Evolutionary conservation across 2,888 invertebrate genomes (phyloP).

Genomic region (Galeopsomyia nigrocyanea): DNA sequence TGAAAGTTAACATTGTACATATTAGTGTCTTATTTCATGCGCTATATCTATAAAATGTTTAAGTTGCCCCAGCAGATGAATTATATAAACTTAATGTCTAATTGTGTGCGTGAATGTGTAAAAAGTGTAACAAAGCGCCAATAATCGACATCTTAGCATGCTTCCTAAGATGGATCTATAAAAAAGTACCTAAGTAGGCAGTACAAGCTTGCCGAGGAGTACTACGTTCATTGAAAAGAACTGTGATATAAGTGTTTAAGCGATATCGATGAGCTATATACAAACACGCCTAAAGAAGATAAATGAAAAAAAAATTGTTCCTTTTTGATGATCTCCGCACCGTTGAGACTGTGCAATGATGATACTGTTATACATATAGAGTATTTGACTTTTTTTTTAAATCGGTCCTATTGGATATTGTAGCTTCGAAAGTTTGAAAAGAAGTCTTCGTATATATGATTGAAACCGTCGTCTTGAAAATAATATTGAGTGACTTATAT

Average conservation of each 20-base stretch:
- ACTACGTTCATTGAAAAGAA: slow-evolving; percentile 30
- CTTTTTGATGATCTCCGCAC: slow-evolving; percentile 38
- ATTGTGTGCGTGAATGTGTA: background rate
- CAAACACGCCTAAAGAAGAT: background rate
- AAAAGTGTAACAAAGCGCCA: background rate
- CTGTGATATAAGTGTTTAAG: slow-evolving; percentile 38
- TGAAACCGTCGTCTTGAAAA: slow-evolving; percentile 16
- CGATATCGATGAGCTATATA: slow-evolving; percentile 23
- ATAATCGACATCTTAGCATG: slow-evolving; percentile 9
- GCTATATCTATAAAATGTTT: slow-evolving; percentile 16
- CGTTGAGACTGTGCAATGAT: slow-evolving; percentile 11
- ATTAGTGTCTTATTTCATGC: slow-evolving; percentile 26
- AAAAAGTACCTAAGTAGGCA: slow-evolving; percentile 29
- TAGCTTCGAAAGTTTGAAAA: slow-evolving; percentile 6
- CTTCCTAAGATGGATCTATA: slow-evolving; percentile 6
- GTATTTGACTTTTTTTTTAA: slow-evolving; percentile 21
- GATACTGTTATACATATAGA: slow-evolving; percentile 12
- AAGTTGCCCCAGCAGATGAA: background rate
- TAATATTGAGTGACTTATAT: slow-evolving; percentile 25
- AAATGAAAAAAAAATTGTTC: slow-evolving; percentile 23
- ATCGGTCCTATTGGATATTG: slow-evolving; percentile 17
- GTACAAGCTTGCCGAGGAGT: slow-evolving; percentile 32
- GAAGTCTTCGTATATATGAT: slow-evolving; percentile 14
- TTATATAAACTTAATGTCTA: background rate
- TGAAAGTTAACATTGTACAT: slow-evolving; percentile 19